These are phyloP conservation scores for Periparus ater DNA, from an alignment of 2,797 vertebrate genomes.

Conservation along the genomic window DNA sequence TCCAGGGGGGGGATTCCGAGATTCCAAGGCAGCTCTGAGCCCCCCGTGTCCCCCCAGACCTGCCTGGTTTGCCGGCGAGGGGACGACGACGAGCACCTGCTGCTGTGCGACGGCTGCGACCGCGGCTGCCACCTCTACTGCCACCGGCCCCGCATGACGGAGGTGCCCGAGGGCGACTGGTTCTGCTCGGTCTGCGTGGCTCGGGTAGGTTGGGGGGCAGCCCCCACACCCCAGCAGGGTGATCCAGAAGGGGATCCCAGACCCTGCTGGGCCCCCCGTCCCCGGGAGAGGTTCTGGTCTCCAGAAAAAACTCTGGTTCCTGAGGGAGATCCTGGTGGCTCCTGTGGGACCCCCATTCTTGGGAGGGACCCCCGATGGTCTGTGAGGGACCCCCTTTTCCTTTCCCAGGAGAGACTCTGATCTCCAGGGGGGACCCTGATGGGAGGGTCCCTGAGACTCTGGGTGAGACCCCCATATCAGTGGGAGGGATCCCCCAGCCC, in stretches of 20 bases:
- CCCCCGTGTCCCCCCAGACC: constrained; percentile 71
- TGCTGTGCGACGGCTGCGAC: constrained; percentile 95
- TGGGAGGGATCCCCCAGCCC: not conserved
- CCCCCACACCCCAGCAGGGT: fast-evolving
- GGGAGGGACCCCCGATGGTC: not conserved
- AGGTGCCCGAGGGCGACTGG: constrained; percentile 96
- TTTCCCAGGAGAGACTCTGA: not conserved
- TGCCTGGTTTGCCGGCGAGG: constrained; percentile 94
- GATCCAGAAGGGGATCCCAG: too few relatives aligned
- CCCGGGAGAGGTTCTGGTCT: fast-evolving
- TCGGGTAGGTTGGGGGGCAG: constrained; percentile 66
- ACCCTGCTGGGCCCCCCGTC: fast-evolving
- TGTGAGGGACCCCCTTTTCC: not conserved
- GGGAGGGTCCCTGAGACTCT: too few relatives aligned
- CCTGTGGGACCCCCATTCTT: not conserved
- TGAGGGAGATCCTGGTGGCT: not conserved
- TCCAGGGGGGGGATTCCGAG: not conserved
- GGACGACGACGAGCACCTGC: constrained; percentile 91
- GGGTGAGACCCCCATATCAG: not conserved
- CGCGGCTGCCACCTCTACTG: constrained; percentile 97
- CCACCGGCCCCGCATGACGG: constrained; percentile 89
- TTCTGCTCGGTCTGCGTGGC: constrained; percentile 90
- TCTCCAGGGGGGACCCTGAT: not conserved
- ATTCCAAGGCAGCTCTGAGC: fast-evolving
- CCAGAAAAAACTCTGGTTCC: fast-evolving